Evolutionary conservation across 1,140 invertebrate genomes (phyloP).

Genomic region (Macrocentrus cingulum): DNA sequence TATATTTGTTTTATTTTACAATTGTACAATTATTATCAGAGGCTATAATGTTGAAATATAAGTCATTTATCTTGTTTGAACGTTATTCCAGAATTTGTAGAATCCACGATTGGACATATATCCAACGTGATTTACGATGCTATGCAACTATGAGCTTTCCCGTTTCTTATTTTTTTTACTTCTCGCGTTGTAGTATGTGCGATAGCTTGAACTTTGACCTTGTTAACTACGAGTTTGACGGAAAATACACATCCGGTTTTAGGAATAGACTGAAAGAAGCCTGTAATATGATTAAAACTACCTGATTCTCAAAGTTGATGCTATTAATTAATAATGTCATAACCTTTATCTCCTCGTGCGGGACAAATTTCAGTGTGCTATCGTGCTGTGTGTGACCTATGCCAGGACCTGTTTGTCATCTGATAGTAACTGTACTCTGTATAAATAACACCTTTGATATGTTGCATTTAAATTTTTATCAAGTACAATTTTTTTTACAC

Average conservation of each 20-base stretch:
- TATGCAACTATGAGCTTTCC: constrained; percentile 9
- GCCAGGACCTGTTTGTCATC: no score
- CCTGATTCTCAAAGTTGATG: background rate
- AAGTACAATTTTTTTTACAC: no score
- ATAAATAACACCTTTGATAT: no score
- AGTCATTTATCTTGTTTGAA: constrained; percentile 9
- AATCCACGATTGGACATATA: constrained; percentile 3
- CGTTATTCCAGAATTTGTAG: background rate
- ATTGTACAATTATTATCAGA: no score
- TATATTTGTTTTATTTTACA: no score
- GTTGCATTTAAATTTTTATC: no score
- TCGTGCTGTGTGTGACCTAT: background rate
- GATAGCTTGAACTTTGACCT: constrained; percentile 5
- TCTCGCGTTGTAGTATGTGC: background rate
- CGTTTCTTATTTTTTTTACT: background rate
- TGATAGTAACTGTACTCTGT: no score
- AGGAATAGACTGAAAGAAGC: background rate
- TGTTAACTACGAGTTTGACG: background rate
- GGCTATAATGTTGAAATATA: no score
- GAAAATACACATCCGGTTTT: constrained; percentile 9
- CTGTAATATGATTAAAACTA: background rate
- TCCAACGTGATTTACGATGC: constrained; percentile 9
- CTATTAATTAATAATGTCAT: constrained; percentile 16
- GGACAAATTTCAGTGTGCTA: background rate
- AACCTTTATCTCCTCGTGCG: background rate